A percentile compares a stretch with the other conserved stretches of the same genome.
These are phyloP conservation scores for Erethizon dorsatum DNA, from an alignment of 2,797 vertebrate genomes.

Conservation along the genomic window DNA sequence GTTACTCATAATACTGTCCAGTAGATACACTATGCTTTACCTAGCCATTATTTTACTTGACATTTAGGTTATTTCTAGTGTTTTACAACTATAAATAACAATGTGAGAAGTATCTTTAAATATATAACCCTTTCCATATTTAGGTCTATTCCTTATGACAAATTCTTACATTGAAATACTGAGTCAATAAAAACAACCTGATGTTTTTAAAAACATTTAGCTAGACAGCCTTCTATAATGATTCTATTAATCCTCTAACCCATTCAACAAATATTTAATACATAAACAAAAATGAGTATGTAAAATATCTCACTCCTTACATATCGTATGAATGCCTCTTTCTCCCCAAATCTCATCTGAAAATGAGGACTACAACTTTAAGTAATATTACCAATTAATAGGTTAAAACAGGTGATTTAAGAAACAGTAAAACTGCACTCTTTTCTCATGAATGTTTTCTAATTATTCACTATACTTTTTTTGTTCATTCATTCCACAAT, in stretches of 20 bases:
- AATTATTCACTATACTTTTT: not conserved
- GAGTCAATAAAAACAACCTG: constrained; percentile 70
- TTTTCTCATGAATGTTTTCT: constrained; percentile 28
- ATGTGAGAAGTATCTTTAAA: constrained; percentile 70
- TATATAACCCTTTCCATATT: constrained; percentile 64
- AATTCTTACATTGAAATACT: constrained; percentile 62
- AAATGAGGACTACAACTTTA: constrained; percentile 45
- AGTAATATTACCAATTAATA: constrained; percentile 50
- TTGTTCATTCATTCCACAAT: not conserved
- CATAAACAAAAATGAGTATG: constrained; percentile 54
- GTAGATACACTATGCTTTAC: not conserved
- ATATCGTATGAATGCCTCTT: not conserved
- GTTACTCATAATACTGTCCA: not conserved
- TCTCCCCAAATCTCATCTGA: not conserved
- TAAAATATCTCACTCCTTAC: constrained; percentile 27
- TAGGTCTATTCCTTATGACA: constrained; percentile 66
- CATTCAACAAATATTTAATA: constrained; percentile 68
- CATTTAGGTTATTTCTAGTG: constrained; percentile 27
- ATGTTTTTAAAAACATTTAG: constrained; percentile 71
- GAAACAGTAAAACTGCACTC: not conserved
- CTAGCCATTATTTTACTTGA: constrained; percentile 26
- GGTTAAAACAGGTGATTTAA: constrained; percentile 27
- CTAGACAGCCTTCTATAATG: constrained; percentile 57
- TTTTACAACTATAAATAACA: constrained; percentile 73
- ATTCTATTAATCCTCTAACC: constrained; percentile 53